phyloP scores from a whole-genome alignment of 2,113 vertebrate species.

The Bolborhynchus lineola region DNA sequence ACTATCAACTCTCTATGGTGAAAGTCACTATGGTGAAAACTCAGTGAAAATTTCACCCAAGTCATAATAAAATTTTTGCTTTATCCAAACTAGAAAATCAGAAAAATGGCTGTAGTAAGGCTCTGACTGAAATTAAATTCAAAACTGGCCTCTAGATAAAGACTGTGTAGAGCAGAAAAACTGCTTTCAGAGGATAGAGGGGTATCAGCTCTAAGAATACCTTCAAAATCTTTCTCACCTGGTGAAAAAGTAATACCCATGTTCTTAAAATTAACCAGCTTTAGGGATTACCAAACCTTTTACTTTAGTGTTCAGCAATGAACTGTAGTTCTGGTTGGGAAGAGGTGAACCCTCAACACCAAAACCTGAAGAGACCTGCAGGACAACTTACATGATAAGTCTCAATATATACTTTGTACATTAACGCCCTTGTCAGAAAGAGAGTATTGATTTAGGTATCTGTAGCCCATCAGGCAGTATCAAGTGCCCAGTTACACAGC shows the following conservation, averaged over 20 bases:
- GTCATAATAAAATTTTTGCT: neutral
- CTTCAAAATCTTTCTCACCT: neutral
- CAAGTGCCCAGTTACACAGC: neutral
- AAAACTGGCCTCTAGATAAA: neutral
- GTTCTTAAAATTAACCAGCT: neutral
- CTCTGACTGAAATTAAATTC: neutral
- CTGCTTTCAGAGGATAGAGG: neutral
- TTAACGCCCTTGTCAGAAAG: neutral
- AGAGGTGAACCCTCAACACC: neutral
- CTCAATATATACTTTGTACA: fast-evolving
- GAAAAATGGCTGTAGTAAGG: neutral
- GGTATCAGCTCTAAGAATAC: neutral
- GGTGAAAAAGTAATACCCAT: neutral
- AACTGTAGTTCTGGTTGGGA: neutral
- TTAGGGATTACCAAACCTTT: neutral
- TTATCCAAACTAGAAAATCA: neutral
- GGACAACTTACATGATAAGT: neutral
- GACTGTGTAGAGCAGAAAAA: neutral
- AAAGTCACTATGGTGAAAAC: neutral
- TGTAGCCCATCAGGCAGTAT: neutral
- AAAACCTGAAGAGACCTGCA: neutral
- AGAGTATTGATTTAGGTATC: neutral
- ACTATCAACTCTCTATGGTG: neutral
- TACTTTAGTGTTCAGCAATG: no score
- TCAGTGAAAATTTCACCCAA: neutral